phyloP scores from a whole-genome alignment of 2,888 invertebrate genomes.

The Heliconius sara region DNA sequence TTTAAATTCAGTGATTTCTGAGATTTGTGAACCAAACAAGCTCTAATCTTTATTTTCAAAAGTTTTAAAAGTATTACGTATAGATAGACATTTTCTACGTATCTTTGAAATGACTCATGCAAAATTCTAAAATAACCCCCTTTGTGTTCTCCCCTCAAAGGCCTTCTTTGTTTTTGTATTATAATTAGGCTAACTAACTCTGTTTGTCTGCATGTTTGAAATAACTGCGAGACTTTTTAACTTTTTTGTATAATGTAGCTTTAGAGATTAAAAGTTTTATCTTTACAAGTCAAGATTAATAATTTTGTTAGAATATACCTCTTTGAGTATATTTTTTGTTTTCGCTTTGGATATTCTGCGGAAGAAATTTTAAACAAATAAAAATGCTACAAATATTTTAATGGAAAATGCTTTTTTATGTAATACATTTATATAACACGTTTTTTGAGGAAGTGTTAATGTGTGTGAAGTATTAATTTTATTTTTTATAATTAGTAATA shows the following conservation, averaged over 20 bases:
- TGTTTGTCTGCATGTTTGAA: constrained; percentile 22
- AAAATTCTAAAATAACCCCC: constrained; percentile 19
- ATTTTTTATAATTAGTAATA: neutral
- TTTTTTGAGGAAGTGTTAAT: neutral
- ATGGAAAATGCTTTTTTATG: neutral
- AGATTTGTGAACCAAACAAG: neutral
- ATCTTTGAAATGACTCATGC: constrained; percentile 18
- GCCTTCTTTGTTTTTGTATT: constrained; percentile 21
- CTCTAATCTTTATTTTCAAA: too few relatives aligned
- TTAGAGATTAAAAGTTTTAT: too few relatives aligned
- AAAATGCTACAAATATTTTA: neutral
- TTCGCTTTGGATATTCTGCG: too few relatives aligned
- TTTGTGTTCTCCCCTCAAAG: constrained; percentile 26
- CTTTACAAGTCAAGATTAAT: neutral
- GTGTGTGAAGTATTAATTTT: neutral
- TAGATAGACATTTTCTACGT: neutral
- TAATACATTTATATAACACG: neutral
- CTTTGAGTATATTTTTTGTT: too few relatives aligned
- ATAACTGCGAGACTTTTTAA: neutral
- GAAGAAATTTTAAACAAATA: neutral
- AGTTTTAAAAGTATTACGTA: neutral
- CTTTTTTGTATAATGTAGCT: neutral
- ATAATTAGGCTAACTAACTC: constrained; percentile 6
- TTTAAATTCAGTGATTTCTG: neutral
- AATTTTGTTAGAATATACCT: too few relatives aligned